Base-by-base conservation (phyloP, 2,888 invertebrate genomes). In the Spilarctia lutea region DNA sequence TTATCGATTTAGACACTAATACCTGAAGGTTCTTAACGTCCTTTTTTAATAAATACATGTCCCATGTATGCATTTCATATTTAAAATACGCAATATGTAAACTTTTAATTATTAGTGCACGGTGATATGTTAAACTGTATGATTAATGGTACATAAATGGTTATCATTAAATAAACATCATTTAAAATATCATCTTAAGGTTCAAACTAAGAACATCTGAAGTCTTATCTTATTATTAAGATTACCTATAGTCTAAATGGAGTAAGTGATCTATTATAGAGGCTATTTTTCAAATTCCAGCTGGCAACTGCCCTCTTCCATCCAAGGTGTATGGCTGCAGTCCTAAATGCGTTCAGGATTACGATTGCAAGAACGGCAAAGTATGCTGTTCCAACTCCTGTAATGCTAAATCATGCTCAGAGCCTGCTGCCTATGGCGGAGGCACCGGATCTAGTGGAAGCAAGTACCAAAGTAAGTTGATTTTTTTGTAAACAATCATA, bases 331-430 rank as follows among this genome's bases (percentile, higher is more conserved):
- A 96, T 80, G 96, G 95, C 77, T 98, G 98, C 90, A 97, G 95
- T 71, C 97, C 98, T 1, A 97, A 96, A 87, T 98, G 98, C 85
- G 88, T 94, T 67, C 96, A 97, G 77, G 97, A 97, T 89, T 96
- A 96, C 82, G 97, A 97, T 81, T 98, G 98, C 90, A 94, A 96
- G 52, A 95, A 96, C 72, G 97, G 97, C 81, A 96, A 97, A 88
- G 96, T 97, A 81, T 98, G 98, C 90, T 97, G 97, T 84, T 95
- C 97, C 16, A 98, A 98, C 91, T 91, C 96, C 75, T 98, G 98
- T 93, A 97, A 97, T 83, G 94, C 96, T 70, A 97, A 96, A 88
- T 97, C 97, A 2, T 98, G 98, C 86, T 95, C 96, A 0, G 92
- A 96, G 39, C 87, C 96, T 0, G 91, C 93, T 0, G 78, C 91